Percentiles rank a stretch among this genome's conserved stretches.
phyloP scores from a whole-genome alignment of 2,888 invertebrate genomes.

The Pseudoips prasinana region DNA sequence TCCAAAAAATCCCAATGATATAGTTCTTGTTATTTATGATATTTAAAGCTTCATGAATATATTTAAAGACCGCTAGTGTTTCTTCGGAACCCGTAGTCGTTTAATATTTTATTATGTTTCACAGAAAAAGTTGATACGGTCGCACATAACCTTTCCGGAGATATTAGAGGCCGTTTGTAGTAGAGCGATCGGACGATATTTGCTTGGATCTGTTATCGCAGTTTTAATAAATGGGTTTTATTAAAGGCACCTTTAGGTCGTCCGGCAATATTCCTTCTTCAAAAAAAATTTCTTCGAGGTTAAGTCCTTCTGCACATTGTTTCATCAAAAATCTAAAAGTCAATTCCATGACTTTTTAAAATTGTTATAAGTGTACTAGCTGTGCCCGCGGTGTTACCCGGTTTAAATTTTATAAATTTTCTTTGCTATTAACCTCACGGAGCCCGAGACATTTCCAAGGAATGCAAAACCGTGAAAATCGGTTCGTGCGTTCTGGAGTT shows the following conservation, averaged over 20 bases:
- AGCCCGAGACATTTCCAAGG: no score
- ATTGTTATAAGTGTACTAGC: no score
- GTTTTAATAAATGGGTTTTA: conserved; percentile 15
- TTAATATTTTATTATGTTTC: conserved; percentile 5
- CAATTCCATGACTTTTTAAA: conserved; percentile 2
- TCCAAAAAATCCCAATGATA: no score
- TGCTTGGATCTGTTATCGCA: conserved; percentile 7
- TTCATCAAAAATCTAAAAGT: not conserved
- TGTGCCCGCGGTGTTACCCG: no score
- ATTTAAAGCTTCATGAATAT: conserved; percentile 3
- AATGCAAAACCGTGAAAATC: no score
- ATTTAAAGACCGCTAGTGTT: conserved; percentile 1
- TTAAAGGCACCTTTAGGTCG: conserved; percentile 7
- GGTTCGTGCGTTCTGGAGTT: no score
- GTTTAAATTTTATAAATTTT: no score
- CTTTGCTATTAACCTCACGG: no score
- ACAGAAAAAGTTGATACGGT: conserved; percentile 5
- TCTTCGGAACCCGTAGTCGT: conserved; percentile 8
- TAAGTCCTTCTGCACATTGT: conserved; percentile 10
- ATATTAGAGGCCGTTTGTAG: conserved; percentile 11
- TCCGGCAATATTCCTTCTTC: conserved; percentile 9
- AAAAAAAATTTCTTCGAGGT: conserved; percentile 7
- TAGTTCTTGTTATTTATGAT: no score
- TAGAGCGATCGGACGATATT: conserved; percentile 19
- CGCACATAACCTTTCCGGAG: conserved; percentile 9